Base-by-base conservation (phyloP, 2,113 vertebrate species). In the Rafetus swinhoei region DNA sequence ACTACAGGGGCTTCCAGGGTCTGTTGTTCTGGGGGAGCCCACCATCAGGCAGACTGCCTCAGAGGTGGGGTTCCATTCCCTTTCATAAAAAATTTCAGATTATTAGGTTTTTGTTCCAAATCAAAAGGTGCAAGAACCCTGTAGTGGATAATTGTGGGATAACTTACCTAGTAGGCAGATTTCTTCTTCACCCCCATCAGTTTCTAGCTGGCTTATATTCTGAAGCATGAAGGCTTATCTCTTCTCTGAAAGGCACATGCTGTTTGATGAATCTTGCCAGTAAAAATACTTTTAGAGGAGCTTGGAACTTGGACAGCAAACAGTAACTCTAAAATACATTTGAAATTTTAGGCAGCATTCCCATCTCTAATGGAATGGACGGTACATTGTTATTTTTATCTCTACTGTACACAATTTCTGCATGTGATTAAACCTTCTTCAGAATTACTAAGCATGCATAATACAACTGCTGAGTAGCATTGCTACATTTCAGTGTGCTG, bases 391-490 rank as follows among this genome's bases (percentile, higher is more conserved):
- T 90, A 59, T 60, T 93, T 94, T 95, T 92, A 79, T 85, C 45
- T 93, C 88, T 82, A 77, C 32, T 83, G 15, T 62, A 27, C 80
- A 59, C 14, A 56, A 50, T 92, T 94, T 83, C 83, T 96, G 79
- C 79, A 86, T 89, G 56, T 1, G 4, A 60, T 60, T 62, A 85
- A 85, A 88, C 50, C 3, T 9, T 81, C 19, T 94, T 82, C 83
- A 90, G 85, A 82, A 16, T 94, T 91, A 86, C 39, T 80, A 94
- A 59, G 79, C 90, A 84, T 87, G 53, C 21, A 53, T 89, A 89
- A 88, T 74, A 52, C 25, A 25, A 72, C 35, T 0, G 57, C 77
- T 57, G 35, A 9, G 29, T 79, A 80, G 76, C 90, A 81, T 84
- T 89, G 74, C 86, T 95, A 60, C 21, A 52, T 84, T 93, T 95